Evolutionary conservation across 2,888 invertebrate species (phyloP), one percentile per base, ranked within the genome.

Genomic region (Sesia apiformis): DNA sequence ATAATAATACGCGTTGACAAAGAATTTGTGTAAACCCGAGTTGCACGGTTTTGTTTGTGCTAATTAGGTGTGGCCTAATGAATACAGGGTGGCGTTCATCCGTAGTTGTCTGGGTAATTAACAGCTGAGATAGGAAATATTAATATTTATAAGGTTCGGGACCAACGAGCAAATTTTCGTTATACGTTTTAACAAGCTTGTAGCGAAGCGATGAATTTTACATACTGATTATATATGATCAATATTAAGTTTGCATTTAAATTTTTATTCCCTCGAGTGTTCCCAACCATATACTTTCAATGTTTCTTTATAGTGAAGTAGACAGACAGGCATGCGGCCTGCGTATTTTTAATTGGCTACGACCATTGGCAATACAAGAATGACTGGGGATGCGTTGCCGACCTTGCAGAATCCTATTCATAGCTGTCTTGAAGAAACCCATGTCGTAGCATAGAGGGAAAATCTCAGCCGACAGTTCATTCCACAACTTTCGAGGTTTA

Each of bases 41-140:
- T 74, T 67, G 66, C 64, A 67, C 70, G 74, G 74, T 70, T 75
- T 77, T 75, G 76, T 78, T 78, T 77, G 69, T 69, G 66, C 72
- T 85, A 85, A 86, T 86, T 80, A 86, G 80, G 77, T 84, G 78
- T 72, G 68, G 60, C 71, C 72, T 85, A 79, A 84, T 84, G 78
- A 85, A 85, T 81, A 84, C 78, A 75, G 77, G 77, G 73, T 63
- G 71, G 70, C 76, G 75, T 76, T 81, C 76, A 80, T 76, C 78
- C 76, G 72, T 78, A 84, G 81, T 82, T 82, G 78, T 81, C 79
- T 76, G 75, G 76, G 71, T 82, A 85, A 86, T 85, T 84, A 85
- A 82, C 80, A 79, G 74, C 80, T 74, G 72, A 84, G 81, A 82
- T 82, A 79, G 75, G 78, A 82, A 81, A 81, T 84, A 84, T 86